A percentile compares a stretch with the other conserved stretches of the same genome.
These are phyloP conservation scores for Callorhinus ursinus DNA, from an alignment of 2,113 vertebrate species.

Conservation along the genomic window DNA sequence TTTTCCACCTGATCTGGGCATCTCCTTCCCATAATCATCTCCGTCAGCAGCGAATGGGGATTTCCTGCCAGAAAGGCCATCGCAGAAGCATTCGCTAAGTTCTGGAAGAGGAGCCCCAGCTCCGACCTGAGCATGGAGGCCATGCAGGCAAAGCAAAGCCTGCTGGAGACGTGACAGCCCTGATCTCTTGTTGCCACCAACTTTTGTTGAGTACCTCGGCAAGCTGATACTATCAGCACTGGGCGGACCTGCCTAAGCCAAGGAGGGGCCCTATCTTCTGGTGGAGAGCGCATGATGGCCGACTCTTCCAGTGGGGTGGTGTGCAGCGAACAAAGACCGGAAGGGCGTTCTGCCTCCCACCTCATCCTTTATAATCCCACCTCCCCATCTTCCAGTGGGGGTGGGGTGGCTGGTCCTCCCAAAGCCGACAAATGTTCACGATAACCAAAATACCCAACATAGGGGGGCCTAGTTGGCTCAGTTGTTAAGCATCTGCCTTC, in stretches of 20 bases:
- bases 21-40: not conserved
- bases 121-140: rapidly evolving
- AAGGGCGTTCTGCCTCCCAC: no score
- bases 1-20: not conserved
- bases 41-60: not conserved
- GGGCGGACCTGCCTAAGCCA: not conserved
- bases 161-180: rapidly evolving
- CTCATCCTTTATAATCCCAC: not conserved
- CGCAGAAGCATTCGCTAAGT: rapidly evolving
- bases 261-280: not conserved
- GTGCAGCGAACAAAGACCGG: rapidly evolving
- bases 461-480: no score
- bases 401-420: rapidly evolving
- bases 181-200: rapidly evolving
- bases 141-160: not conserved
- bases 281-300: rapidly evolving
- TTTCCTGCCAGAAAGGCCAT: not conserved
- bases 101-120: not conserved
- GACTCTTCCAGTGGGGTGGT: rapidly evolving
- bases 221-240: rapidly evolving
- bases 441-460: not conserved
- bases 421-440: not conserved
- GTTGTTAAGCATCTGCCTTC: no score
- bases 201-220: rapidly evolving
- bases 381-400: not conserved